phyloP scores from a whole-genome alignment of 2,888 invertebrate genomes.

The Melanophora roralis region DNA sequence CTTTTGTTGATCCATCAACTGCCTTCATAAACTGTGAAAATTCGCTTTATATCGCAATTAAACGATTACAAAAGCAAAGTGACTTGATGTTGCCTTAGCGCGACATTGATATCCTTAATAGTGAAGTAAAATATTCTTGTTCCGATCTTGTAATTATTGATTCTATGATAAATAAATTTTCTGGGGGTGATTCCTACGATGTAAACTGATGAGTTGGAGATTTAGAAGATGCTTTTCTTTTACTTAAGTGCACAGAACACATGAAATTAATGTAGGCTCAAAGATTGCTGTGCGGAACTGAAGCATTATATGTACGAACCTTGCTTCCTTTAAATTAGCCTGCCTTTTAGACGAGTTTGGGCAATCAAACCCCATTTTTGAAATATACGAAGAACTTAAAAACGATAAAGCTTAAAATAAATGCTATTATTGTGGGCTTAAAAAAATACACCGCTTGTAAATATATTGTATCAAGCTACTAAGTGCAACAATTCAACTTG shows the following conservation, averaged over 20 bases:
- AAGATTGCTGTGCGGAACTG: background rate
- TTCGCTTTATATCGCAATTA: too few species aligned
- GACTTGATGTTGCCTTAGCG: too few species aligned
- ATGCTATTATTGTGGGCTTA: background rate
- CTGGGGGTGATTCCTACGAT: background rate
- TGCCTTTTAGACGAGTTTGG: background rate
- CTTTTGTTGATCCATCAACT: too few species aligned
- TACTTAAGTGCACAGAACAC: background rate
- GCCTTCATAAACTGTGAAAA: too few species aligned
- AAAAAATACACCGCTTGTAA: background rate
- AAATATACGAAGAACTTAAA: background rate
- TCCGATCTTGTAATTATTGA: background rate
- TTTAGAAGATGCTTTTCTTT: constrained; percentile 2
- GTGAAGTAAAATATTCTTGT: background rate
- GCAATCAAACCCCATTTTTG: background rate
- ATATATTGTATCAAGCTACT: background rate
- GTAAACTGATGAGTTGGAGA: background rate
- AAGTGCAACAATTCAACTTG: background rate
- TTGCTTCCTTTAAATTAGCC: background rate
- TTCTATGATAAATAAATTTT: background rate
- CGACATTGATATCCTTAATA: background rate
- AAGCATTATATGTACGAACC: background rate
- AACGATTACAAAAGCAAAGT: too few species aligned
- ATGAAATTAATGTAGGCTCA: background rate
- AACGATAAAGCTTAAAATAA: background rate